These are phyloP conservation scores for Melopsittacus undulatus DNA, from an alignment of 2,797 vertebrate species.

Conservation along the genomic window DNA sequence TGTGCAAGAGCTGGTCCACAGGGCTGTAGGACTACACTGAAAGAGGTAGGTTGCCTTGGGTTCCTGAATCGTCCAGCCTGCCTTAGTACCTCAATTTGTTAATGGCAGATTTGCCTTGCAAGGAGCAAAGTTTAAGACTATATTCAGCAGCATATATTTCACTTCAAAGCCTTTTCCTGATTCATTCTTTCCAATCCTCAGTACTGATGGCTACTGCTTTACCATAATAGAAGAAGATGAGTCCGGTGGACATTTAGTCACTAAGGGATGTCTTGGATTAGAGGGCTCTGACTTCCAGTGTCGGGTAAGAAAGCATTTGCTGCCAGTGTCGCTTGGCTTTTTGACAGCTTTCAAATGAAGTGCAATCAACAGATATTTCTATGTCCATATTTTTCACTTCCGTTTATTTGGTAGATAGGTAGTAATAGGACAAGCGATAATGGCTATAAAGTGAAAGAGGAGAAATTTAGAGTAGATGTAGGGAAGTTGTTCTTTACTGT, in stretches of 20 bases:
- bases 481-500: background rate
- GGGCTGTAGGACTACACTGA: background rate
- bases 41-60: background rate
- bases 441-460: background rate
- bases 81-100: background rate
- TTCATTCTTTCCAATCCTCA: conserved; percentile 66
- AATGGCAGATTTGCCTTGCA: background rate
- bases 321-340: background rate
- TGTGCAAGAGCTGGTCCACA: background rate
- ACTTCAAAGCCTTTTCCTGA: background rate
- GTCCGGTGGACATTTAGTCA: conserved; percentile 82
- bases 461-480: background rate
- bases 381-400: background rate
- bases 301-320: conserved; percentile 81
- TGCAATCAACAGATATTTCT: background rate
- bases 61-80: background rate
- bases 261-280: conserved; percentile 89
- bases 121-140: background rate
- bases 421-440: background rate
- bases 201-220: conserved; percentile 96
- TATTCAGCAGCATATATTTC: background rate
- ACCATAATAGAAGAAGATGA: conserved; percentile 96
- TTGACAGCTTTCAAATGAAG: background rate
- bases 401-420: background rate
- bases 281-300: conserved; percentile 96